Evolutionary conservation across 1,140 invertebrate species (phyloP), one percentile per base, ranked within the genome.

Genomic region (Contarinia nasturtii): DNA sequence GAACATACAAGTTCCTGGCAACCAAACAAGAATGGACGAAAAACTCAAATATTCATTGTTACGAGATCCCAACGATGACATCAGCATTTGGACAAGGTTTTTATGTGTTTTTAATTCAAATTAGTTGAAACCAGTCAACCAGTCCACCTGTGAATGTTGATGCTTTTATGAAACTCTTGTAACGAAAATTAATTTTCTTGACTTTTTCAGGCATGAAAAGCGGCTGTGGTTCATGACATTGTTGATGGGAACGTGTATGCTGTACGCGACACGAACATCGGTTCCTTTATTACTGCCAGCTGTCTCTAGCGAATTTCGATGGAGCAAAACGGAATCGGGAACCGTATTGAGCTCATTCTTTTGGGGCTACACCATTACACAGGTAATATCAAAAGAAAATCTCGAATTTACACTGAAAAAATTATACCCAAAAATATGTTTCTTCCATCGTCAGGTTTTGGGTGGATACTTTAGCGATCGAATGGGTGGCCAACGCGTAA

Each of bases 351-450:
- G 79, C 5, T 76, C 76, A 22, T 84, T 84, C 55, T 84, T 84
- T 55, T 84, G 80, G 78, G 80, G 80, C 44, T 84, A 84, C 52
- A 79, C 75, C 1, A 56, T 81, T 42, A 83, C 80, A 0, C 80
- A 83, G 61, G 72, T 83, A 43, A 5, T 5, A 43, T 11, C 7
- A 38, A 38, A 5, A 7, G 12, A 17, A 27, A 27, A 10, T 27
- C 10, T 10, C 3, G 27, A 27, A 27, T 27, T n/a, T n/a, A n/a
- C n/a, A n/a, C n/a, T n/a, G n/a, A n/a, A n/a, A n/a, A n/a, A n/a
- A n/a, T n/a, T n/a, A n/a, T n/a, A n/a, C n/a, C n/a, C n/a, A n/a
- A 41, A 41, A 41, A n/a, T 36, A 10, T 40, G 37, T 40, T 40
- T 40, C 17, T n/a, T 40, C 34, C 8, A 10, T 36, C 34, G 34